Evolutionary conservation across 2,888 invertebrate species (phyloP), one percentile per base, ranked within the genome.

Genomic region (Malacosoma neustria): DNA sequence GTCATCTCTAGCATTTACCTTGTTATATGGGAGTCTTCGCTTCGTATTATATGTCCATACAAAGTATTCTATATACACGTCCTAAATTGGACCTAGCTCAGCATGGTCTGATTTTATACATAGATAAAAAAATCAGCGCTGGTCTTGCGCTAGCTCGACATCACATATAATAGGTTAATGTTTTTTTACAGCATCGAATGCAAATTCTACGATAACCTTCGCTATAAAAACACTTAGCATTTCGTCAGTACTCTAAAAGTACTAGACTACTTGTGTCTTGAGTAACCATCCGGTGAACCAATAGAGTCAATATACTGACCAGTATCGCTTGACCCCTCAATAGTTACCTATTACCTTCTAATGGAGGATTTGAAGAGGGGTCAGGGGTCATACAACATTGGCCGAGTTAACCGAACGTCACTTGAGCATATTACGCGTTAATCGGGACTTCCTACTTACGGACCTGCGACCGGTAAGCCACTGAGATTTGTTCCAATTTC

Each of bases 391-490:
- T 39, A 38, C 38, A 49, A 45, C n/a, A 46, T 37, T 56, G 71
- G 76, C 51, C 44, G 57, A 53, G 46, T 54, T 56, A 64, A 64
- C 51, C 65, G 51, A 61, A 72, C 70, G 67, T 72, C 79, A 81
- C 81, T 82, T 82, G 80, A 84, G 81, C 80, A 60, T 68, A 82
- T 82, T 82, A 81, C 63, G 64, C 57, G 59, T 65, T 71, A 84
- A 82, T 81, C 71, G 81, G 80, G 67, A 84, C 81, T 81, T 84
- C 82, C 82, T 84, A 80, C 80, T 82, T 84, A 82, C 61, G 62
- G 59, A 53, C 52, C 54, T 48, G 56, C 57, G 60, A 62, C 65
- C 65, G 61, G 48, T 57, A 60, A 56, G 69, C 54, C 66, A 69
- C 76, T 57, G 76, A 80, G 81, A 82, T 82, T 82, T 82, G 80